These are phyloP conservation scores for Smithornis capensis DNA, from an alignment of 2,113 vertebrate genomes.

Conservation along the genomic window DNA sequence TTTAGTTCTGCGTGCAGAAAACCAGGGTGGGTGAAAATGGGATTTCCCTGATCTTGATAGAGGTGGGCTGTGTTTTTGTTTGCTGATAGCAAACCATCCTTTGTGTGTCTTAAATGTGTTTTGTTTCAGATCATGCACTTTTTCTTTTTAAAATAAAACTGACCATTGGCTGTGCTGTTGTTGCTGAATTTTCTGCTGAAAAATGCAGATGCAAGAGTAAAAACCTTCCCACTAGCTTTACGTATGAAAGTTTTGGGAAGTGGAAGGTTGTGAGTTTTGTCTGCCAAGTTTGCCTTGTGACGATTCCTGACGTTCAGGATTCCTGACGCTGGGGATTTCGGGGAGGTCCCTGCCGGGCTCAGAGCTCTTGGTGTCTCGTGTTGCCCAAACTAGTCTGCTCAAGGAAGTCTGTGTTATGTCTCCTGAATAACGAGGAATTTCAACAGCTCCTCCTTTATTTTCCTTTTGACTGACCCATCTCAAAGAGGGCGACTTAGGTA, in stretches of 20 bases:
- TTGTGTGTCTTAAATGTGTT: constrained; percentile 40
- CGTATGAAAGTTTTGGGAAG: neutral
- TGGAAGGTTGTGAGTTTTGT: neutral
- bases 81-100: constrained; percentile 29
- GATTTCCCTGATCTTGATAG: constrained; percentile 4
- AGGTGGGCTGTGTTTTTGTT: neutral
- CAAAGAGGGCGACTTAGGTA: neutral
- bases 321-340: too few relatives aligned
- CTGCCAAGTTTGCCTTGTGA: neutral
- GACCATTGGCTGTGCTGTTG: constrained; percentile 14
- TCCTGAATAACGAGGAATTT: neutral
- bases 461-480: neutral
- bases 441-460: neutral
- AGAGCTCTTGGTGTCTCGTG: neutral
- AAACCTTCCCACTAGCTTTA: constrained; percentile 11
- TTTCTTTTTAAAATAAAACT: constrained; percentile 46
- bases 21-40: constrained; percentile 36
- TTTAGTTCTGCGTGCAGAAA: constrained; percentile 12
- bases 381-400: neutral
- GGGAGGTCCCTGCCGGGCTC: neutral
- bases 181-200: constrained; percentile 52
- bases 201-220: constrained; percentile 34
- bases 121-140: constrained; percentile 13
- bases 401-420: neutral
- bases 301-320: neutral